Evolutionary conservation across 2,797 vertebrate species (phyloP).

Genomic region (Numenius phaeopus): DNA sequence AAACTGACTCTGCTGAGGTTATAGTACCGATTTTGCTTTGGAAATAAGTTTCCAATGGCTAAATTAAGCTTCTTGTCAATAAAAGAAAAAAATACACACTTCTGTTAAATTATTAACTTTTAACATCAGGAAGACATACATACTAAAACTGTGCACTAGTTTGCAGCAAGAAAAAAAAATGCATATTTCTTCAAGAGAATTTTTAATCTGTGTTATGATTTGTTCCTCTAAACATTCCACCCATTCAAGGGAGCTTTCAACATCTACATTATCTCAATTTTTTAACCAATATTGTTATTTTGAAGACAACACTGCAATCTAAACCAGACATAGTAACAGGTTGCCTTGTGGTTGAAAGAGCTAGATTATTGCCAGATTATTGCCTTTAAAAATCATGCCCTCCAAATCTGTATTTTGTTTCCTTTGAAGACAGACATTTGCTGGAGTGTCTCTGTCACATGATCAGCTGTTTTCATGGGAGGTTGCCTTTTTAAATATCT

Average conservation of each 20-base stretch:
- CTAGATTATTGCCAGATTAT: not conserved
- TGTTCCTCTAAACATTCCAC: not conserved
- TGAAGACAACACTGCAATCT: not conserved
- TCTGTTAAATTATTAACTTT: not conserved
- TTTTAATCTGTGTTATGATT: not conserved
- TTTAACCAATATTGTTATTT: not conserved
- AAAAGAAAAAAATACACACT: not conserved
- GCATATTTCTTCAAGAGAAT: not conserved
- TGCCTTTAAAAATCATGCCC: not conserved
- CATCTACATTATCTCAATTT: not conserved
- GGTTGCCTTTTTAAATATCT: not conserved
- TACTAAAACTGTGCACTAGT: not conserved
- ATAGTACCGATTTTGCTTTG: not conserved
- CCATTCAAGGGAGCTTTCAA: not conserved
- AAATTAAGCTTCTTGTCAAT: not conserved
- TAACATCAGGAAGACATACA: not conserved
- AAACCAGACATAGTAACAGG: not conserved
- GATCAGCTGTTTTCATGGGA: not conserved
- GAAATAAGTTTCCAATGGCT: not conserved
- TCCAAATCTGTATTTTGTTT: not conserved
- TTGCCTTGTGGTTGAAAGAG: not conserved
- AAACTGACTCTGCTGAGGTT: not conserved
- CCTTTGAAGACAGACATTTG: not conserved
- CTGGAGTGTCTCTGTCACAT: not conserved
- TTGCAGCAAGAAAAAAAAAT: not conserved